Conservation (phyloP, 1,140 invertebrate genomes). For the Atta cephalotes region DNA sequence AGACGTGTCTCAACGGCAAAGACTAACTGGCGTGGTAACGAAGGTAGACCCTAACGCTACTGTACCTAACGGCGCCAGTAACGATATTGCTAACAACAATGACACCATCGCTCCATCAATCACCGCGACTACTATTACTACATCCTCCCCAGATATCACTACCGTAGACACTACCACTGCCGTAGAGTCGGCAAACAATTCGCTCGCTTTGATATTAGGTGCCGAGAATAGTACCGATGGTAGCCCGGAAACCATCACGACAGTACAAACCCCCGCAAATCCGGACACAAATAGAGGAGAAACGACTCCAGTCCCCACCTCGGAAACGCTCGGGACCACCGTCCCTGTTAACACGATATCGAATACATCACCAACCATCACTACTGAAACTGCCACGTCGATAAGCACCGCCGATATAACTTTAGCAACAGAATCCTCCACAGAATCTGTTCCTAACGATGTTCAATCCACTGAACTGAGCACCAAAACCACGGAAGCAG, state of each 20-base stretch:
- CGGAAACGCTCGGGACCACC: neutral
- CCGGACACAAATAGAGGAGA: neutral
- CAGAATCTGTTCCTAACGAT: neutral
- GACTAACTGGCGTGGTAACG: slow-evolving; percentile 55
- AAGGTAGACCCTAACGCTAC: slow-evolving; percentile 81
- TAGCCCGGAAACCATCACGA: neutral
- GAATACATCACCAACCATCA: neutral
- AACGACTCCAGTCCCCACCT: neutral
- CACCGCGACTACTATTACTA: slow-evolving; percentile 23
- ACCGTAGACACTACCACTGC: slow-evolving; percentile 47
- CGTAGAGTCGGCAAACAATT: neutral
- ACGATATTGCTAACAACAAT: slow-evolving; percentile 79
- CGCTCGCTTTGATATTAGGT: neutral
- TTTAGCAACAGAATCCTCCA: neutral
- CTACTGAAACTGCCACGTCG: neutral
- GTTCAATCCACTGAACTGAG: neutral
- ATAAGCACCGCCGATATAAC: neutral
- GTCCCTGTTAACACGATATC: neutral
- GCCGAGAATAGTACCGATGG: neutral
- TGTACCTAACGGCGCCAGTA: slow-evolving; percentile 76
- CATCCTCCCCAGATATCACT: slow-evolving; percentile 67
- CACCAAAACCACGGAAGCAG: neutral
- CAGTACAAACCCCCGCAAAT: neutral
- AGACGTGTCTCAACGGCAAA: slow-evolving; percentile 48
- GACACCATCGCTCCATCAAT: slow-evolving; percentile 65